phyloP scores from a whole-genome alignment of 1,140 invertebrate genomes.

The Diorhabda elongata region DNA sequence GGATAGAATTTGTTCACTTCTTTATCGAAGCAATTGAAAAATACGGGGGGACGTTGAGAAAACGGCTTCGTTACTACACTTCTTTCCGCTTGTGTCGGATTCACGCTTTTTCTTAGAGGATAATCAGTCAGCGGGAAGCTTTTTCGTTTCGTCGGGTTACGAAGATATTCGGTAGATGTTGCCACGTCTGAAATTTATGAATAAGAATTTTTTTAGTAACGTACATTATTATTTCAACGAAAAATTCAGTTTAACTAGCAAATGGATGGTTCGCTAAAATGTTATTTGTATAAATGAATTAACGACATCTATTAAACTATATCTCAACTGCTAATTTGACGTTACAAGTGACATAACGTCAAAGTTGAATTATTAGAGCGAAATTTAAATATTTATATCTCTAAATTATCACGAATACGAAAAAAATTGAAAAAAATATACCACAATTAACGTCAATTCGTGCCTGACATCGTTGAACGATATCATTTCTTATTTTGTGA shows the following conservation, averaged over 20 bases:
- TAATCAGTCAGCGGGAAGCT: slow-evolving; percentile 31
- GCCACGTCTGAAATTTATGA: slow-evolving; percentile 12
- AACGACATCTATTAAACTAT: too few species aligned
- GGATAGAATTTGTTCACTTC: slow-evolving; percentile 56
- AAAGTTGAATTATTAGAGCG: too few species aligned
- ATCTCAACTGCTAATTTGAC: too few species aligned
- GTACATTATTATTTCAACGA: slow-evolving; percentile 13
- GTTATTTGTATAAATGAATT: too few species aligned
- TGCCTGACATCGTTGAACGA: too few species aligned
- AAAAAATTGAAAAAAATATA: too few species aligned
- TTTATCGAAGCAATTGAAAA: slow-evolving; percentile 56
- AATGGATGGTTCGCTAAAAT: too few species aligned
- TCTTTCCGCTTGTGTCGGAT: slow-evolving; percentile 37
- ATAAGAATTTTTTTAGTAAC: not conserved
- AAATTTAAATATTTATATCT: too few species aligned
- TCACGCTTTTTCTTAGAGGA: slow-evolving; percentile 39
- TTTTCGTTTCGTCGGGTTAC: not conserved
- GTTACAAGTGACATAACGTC: too few species aligned
- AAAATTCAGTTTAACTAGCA: not conserved
- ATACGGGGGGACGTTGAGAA: slow-evolving; percentile 15
- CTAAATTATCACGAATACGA: too few species aligned
- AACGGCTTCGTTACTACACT: slow-evolving; percentile 37
- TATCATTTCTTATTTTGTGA: too few species aligned
- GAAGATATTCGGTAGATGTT: not conserved
- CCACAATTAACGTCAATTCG: too few species aligned